Evolutionary conservation across 2,113 vertebrate species (phyloP).

Genomic region (Litocranius walleri): DNA sequence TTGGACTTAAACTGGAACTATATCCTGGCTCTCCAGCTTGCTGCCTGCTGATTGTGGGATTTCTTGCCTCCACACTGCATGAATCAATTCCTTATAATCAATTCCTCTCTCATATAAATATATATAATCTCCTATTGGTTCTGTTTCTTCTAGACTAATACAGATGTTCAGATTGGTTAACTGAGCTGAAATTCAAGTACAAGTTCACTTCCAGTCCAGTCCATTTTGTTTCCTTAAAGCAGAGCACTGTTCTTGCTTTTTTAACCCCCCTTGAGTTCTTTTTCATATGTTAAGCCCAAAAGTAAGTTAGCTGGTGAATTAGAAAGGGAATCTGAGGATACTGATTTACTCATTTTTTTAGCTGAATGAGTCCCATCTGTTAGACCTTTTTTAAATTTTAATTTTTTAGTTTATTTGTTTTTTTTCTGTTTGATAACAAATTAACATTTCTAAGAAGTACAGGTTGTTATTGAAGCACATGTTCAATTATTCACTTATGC

Average conservation of each 20-base stretch:
- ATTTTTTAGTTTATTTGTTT: not conserved
- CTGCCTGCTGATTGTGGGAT: not conserved
- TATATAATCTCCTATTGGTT: not conserved
- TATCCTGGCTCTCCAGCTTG: not conserved
- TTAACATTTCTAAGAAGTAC: not conserved
- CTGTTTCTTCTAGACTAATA: not conserved
- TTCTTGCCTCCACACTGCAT: not conserved
- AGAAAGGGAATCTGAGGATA: not conserved
- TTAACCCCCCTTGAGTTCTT: not conserved
- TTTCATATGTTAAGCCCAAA: not conserved
- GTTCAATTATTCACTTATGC: not conserved
- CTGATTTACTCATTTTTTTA: not conserved
- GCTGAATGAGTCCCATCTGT: not conserved
- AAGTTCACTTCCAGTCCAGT: not conserved
- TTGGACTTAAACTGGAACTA: not conserved
- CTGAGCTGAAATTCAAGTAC: not conserved
- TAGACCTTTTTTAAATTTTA: not conserved
- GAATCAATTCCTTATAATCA: not conserved
- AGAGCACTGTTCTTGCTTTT: not conserved
- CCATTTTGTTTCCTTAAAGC: not conserved
- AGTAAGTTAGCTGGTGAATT: not conserved
- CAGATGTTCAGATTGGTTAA: not conserved
- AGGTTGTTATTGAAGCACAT: not conserved
- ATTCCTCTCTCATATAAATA: not conserved
- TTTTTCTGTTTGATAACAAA: not conserved